Base-by-base conservation (phyloP, 2,113 vertebrate species). In the Rhinichthys klamathensis region DNA sequence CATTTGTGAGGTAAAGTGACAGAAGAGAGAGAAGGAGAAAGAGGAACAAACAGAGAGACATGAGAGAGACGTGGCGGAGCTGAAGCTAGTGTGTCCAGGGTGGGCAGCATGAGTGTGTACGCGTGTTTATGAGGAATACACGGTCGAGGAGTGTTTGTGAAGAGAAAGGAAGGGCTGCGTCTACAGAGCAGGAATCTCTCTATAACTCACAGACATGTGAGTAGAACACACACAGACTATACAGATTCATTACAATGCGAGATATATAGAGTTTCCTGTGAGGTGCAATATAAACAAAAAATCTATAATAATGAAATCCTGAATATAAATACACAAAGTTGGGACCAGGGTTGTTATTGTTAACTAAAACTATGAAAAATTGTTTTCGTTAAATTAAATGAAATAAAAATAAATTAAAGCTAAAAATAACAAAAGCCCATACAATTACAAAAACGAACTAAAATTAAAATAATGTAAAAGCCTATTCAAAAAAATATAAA, bases 31-130 rank as follows among this genome's bases (percentile, higher is more conserved):
- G 0, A 84, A 67, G 84, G 65, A 84, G 0, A 86, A 58, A 84
- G n/a, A 85, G 49, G 78, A 18, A 70, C 4, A 79, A 35, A 91
- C 69, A 67, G 7, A 65, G 25, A 67, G 80, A 54, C 54, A 82
- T 77, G 75, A 46, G 77, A 78, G 81, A 72, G 46, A 82, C 27
- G 16, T 38, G 85, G 74, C 9, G 54, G 25, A 56, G 75, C 27
- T 15, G 38, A 86, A 63, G 63, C 32, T 69, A 38, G 81, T 49
- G 49, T 69, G 63, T 67, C 69, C 35, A 41, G 86, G 44, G 32
- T 61, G 85, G 81, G 60, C 35, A 44, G 85, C 63, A 79, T 70
- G 13, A 78, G 18, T 12, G 67, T 35, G 54, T 80, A 61, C 32
- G 23, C 15, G 25, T 83, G 54, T 79, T 61, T 54, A 79, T 74